phyloP scores from a whole-genome alignment of 2,888 invertebrate species.

The Yponomeuta malinellus region DNA sequence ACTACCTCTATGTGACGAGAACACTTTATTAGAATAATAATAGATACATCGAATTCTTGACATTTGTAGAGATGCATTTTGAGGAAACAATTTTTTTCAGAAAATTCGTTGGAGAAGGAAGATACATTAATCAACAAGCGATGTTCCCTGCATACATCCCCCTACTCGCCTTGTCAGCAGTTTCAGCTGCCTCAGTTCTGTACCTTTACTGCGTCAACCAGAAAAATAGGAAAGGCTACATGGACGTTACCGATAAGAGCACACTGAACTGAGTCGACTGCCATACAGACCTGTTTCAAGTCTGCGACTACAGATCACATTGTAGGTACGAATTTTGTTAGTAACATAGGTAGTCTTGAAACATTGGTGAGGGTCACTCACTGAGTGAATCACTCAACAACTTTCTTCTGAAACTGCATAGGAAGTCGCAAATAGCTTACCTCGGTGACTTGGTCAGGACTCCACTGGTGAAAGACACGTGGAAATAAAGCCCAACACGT shows the following conservation, averaged over 20 bases:
- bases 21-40: too few species aligned
- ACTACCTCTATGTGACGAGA: too few species aligned
- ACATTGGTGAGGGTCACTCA: too few species aligned
- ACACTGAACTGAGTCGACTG: constrained; percentile 21
- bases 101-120: too few species aligned
- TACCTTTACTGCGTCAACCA: constrained; percentile 56
- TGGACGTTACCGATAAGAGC: constrained; percentile 52
- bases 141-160: constrained; percentile 29
- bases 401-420: too few species aligned
- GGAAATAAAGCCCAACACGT: too few species aligned
- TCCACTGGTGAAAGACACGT: neutral
- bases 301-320: too few species aligned
- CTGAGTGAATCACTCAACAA: too few species aligned
- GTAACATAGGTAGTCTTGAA: too few species aligned
- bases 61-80: neutral
- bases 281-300: too few species aligned
- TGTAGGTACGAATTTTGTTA: too few species aligned
- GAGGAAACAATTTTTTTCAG: neutral
- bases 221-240: constrained; percentile 49
- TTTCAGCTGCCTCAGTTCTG: constrained; percentile 54
- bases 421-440: too few species aligned
- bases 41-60: neutral
- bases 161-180: constrained; percentile 51
- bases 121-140: neutral
- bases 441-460: neutral